A percentile compares a stretch with the other conserved stretches of the same genome.
Conservation (phyloP, 2,888 invertebrate species). For the Acanthopleura granulata region DNA sequence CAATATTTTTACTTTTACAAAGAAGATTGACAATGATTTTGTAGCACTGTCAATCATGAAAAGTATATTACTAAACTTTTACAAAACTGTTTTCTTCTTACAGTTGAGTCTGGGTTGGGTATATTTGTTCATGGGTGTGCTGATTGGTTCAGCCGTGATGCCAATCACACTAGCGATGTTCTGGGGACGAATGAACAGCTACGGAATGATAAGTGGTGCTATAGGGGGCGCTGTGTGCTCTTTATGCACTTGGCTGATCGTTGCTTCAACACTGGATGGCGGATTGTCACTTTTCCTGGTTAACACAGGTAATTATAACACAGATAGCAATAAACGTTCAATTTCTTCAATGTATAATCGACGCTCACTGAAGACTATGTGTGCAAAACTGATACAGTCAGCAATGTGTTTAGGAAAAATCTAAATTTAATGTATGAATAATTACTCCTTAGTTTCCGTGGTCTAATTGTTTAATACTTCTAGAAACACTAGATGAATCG, state of each 20-base stretch:
- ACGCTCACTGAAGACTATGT: no score
- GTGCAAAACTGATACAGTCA: no score
- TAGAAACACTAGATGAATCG: no score
- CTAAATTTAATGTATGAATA: no score
- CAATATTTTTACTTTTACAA: no score
- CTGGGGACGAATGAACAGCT: constrained; percentile 65
- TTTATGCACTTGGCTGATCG: constrained; percentile 63
- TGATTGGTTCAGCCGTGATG: constrained; percentile 68
- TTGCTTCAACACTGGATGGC: constrained; percentile 58
- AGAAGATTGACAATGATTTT: no score
- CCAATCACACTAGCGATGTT: constrained; percentile 66
- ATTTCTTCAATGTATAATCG: no score
- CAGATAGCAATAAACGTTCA: no score
- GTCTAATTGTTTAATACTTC: no score
- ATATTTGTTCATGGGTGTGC: constrained; percentile 69
- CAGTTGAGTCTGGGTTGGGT: constrained; percentile 66
- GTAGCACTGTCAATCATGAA: no score
- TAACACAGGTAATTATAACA: constrained; percentile 49
- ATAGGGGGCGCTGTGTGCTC: constrained; percentile 61
- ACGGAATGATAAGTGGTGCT: constrained; percentile 64
- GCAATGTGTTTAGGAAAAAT: no score
- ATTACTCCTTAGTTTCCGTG: no score
- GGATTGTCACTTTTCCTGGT: constrained; percentile 56
- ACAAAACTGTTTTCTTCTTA: constrained; percentile 3
- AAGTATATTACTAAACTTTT: not conserved